Base-by-base conservation (phyloP, 2,888 invertebrate species). In the Cosmia trapezina region DNA sequence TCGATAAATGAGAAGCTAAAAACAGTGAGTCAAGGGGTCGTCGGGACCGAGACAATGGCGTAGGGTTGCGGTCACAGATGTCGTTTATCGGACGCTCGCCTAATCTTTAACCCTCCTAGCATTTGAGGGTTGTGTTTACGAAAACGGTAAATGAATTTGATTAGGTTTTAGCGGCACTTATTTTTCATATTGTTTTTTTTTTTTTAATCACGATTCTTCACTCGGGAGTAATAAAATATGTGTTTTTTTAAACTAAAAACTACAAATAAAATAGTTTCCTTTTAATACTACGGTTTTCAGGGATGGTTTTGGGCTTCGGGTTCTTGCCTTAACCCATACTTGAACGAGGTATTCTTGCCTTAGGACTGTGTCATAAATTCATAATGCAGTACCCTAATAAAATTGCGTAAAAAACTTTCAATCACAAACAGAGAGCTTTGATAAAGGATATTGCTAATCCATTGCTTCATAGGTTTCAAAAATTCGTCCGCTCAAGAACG, bases 31-130 rank as follows among this genome's bases (percentile, higher is more conserved):
- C 85, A 87, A 84, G 86, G 91, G 91, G 91, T 90, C 88, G 86
- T 41, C 67, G 81, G 84, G 89, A 86, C 88, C 87, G 88, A 89
- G 87, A 91, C 92, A 93, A 91, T 90, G 81, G 85, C 81, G 81
- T 83, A 87, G 90, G 91, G 89, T 89, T 89, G 91, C 86, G 93
- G 93, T 90, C 95, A 90, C 95, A 95, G 95, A 95, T 95, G 95
- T 93, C 94, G 94, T 93, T 95, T 94, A 95, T 94, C 91, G 93
- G 88, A 86, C 86, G 86, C 88, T 88, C 88, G 84, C 89, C 90
- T 92, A 93, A 93, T 89, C 89, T 89, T 87, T 87, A 90, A 88
- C 90, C 89, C 90, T 89, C 87, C 86, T 81, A 81, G 76, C 84
- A 80, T 76, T 80, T 62, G 66, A 83, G 84, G 80, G 85, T 79